These are phyloP conservation scores for Montipora capricornis DNA, from an alignment of 64 coral and sea anemone genomes.

Conservation along the genomic window DNA sequence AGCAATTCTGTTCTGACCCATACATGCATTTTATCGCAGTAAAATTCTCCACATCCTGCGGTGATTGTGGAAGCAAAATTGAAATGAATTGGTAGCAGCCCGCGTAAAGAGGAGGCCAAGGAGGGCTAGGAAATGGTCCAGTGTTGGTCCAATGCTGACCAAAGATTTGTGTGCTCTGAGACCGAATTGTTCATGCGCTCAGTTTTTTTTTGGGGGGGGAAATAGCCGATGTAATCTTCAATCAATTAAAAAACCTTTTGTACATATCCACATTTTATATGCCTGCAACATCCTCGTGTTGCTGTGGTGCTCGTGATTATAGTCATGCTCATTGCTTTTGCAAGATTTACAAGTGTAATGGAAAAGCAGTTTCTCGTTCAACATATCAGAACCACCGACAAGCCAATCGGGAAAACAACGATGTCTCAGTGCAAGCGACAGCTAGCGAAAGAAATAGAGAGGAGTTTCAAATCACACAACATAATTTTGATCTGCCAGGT, in stretches of 20 bases:
- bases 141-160: not conserved
- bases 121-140: not conserved
- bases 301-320: slow-evolving; percentile 21
- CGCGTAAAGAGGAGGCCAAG: not conserved
- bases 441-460: not conserved
- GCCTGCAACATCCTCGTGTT: slow-evolving; percentile 27
- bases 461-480: not conserved
- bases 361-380: slow-evolving; percentile 68
- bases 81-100: not conserved
- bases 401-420: slow-evolving; percentile 3
- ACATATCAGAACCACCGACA: slow-evolving; percentile 42
- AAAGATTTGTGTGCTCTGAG: not conserved
- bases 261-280: not conserved
- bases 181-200: not conserved
- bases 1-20: slow-evolving; percentile 24
- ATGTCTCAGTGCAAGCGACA: not conserved
- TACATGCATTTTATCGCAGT: not conserved
- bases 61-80: not conserved
- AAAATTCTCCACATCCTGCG: not conserved
- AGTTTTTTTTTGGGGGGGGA: not conserved
- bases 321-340: slow-evolving; percentile 46
- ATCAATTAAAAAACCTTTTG: not conserved
- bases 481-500: not conserved
- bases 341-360: slow-evolving; percentile 44
- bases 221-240: not conserved